phyloP scores from a whole-genome alignment of 2,113 vertebrate species.

The Nanorana parkeri region DNA sequence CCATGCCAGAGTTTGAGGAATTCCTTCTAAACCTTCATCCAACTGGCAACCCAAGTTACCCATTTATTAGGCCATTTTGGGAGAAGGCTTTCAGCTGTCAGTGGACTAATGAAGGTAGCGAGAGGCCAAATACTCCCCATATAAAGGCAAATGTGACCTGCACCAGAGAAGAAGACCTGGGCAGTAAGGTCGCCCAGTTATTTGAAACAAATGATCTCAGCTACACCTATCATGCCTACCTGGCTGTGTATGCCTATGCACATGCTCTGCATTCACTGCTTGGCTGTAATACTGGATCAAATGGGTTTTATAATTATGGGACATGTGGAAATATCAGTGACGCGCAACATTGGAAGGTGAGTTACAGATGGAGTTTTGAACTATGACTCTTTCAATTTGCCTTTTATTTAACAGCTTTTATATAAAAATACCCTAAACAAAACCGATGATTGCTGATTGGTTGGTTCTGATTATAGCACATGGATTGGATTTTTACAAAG shows the following conservation, averaged over 20 bases:
- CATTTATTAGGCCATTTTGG: conserved; percentile 25
- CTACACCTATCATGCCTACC: conserved; percentile 44
- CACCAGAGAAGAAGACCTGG: not conserved
- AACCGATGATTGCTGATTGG: too few species aligned
- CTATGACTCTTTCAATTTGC: too few species aligned
- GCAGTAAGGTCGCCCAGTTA: not conserved
- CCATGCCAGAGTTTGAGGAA: conserved; percentile 31
- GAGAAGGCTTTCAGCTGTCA: conserved; percentile 23
- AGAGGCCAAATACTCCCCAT: not conserved
- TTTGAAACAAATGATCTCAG: conserved; percentile 48
- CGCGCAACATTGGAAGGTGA: conserved; percentile 30
- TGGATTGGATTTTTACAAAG: too few species aligned
- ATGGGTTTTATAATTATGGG: not conserved
- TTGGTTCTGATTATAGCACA: too few species aligned
- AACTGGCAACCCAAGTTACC: not conserved
- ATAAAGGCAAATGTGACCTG: not conserved
- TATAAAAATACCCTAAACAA: too few species aligned
- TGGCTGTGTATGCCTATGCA: conserved; percentile 33
- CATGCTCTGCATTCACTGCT: conserved; percentile 19
- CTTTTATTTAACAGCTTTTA: too few species aligned
- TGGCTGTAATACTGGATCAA: not conserved
- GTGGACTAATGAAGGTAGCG: not conserved
- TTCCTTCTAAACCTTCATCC: conserved; percentile 15
- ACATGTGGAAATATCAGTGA: not conserved
- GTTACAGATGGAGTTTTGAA: too few species aligned